Evolutionary conservation across 1,140 invertebrate species (phyloP), one percentile per base, ranked within the genome.

Genomic region (Lepidotrigona ventralis): DNA sequence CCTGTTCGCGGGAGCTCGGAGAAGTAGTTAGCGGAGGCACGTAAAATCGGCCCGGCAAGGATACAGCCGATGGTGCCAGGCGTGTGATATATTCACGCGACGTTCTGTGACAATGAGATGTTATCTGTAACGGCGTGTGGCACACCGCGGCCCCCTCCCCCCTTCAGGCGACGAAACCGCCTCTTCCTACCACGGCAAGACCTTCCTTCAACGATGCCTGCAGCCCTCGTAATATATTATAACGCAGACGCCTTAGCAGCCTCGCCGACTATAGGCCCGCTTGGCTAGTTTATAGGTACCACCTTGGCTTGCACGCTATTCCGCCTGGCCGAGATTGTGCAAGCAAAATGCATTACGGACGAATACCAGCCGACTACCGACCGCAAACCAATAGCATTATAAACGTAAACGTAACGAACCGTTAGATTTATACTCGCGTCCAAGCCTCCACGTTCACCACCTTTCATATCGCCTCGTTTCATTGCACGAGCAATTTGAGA

Each of bases 21-120:
- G 80, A 66, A 33, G 51, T 66, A 75, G 80, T 81, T 76, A 58
- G 23, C 29, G 17, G 53, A 66, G 72, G 26, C 60, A 77, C 81
- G 75, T 83, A 70, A 77, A 83, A 83, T 83, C 75, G 75, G 54
- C 76, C 53, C 82, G 29, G 29, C 76, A 58, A 75, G 72, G 68
- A 84, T 69, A 85, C 85, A 81, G 72, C 54, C 81, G 81, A 79
- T 83, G 75, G 75, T 79, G 75, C 75, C 75, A 73, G 17, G 58
- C 69, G 51, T 72, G 83, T 90, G 90, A 90, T 90, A 91, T 91
- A 90, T 93, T 93, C 89, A 87, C 86, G 72, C 90, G 79, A 63
- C 76, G 72, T 88, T 85, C 85, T 88, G 88, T 89, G 90, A 92
- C 91, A 92, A 92, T 91, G 90, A 93, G 92, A 93, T 93, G 90